phyloP scores from a whole-genome alignment of 2,888 invertebrate genomes.

The Spodoptera picta region DNA sequence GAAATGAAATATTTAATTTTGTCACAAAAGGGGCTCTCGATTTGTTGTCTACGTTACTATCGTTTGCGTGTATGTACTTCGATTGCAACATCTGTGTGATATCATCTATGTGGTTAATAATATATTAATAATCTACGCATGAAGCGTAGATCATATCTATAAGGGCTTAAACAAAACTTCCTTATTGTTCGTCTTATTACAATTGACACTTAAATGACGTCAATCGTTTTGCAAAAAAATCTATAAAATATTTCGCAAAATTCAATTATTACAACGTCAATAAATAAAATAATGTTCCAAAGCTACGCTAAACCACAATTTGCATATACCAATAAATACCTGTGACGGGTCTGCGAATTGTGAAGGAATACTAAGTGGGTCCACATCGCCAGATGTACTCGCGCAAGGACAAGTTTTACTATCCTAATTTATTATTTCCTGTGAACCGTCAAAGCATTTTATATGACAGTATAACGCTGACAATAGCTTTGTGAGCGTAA shows the following conservation, averaged over 20 bases:
- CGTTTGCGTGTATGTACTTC: too few relatives aligned
- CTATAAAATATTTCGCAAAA: too few relatives aligned
- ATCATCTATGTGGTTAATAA: too few relatives aligned
- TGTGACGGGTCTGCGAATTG: conserved; percentile 54
- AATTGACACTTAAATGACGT: neutral
- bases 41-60: neutral
- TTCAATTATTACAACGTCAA: too few relatives aligned
- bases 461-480: conserved; percentile 32
- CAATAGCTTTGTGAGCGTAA: conserved; percentile 37
- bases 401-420: conserved; percentile 63
- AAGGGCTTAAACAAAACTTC: conserved; percentile 14
- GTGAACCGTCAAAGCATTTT: conserved; percentile 54
- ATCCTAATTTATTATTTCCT: conserved; percentile 66
- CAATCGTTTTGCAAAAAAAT: too few relatives aligned
- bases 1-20: neutral
- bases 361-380: conserved; percentile 58
- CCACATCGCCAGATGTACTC: conserved; percentile 32
- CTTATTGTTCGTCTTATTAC: conserved; percentile 14
- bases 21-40: too few relatives aligned
- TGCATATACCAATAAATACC: conserved; percentile 38
- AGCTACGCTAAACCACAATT: conserved; percentile 5
- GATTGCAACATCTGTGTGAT: too few relatives aligned
- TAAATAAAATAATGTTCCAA: neutral
- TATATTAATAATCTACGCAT: conserved; percentile 4
- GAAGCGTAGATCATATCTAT: conserved; percentile 19